Evolutionary conservation across 2,113 vertebrate genomes (phyloP).

Genomic region (Rousettus leschenaultii): DNA sequence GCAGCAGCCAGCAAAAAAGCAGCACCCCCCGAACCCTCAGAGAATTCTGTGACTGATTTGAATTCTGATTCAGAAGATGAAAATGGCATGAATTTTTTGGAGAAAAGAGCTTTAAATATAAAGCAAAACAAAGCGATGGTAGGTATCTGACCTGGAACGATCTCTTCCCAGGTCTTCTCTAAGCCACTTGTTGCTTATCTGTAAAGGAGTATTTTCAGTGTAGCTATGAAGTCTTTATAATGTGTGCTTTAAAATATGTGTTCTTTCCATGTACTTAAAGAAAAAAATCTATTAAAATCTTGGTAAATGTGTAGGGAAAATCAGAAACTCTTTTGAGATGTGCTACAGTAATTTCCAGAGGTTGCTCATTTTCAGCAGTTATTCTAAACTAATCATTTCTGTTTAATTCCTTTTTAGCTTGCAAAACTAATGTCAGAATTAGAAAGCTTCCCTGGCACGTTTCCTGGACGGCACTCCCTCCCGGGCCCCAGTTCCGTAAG

Average conservation of each 20-base stretch:
- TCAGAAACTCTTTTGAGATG: background rate
- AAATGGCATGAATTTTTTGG: constrained; percentile 86
- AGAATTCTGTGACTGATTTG: constrained; percentile 61
- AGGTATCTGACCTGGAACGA: constrained; percentile 41
- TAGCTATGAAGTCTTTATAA: background rate
- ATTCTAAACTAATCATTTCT: constrained; percentile 34
- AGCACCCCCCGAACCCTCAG: constrained; percentile 53
- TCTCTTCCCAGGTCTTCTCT: background rate
- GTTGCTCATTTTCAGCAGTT: constrained; percentile 60
- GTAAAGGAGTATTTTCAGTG: background rate
- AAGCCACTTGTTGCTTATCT: background rate
- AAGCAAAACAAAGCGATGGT: constrained; percentile 99
- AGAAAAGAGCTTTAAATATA: constrained; percentile 96
- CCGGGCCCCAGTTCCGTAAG: constrained; percentile 83
- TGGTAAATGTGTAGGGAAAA: background rate
- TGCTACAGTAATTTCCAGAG: constrained; percentile 19
- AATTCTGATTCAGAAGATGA: constrained; percentile 84
- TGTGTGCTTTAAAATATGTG: background rate
- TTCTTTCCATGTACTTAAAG: background rate
- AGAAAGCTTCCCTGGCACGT: constrained; percentile 89
- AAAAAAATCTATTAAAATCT: background rate
- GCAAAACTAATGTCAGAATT: constrained; percentile 97
- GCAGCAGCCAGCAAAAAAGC: constrained; percentile 72
- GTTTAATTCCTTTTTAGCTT: constrained; percentile 83
- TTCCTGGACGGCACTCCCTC: constrained; percentile 81